phyloP scores from a whole-genome alignment of 2,113 vertebrate species.

The Himantopus leucocephalus region DNA sequence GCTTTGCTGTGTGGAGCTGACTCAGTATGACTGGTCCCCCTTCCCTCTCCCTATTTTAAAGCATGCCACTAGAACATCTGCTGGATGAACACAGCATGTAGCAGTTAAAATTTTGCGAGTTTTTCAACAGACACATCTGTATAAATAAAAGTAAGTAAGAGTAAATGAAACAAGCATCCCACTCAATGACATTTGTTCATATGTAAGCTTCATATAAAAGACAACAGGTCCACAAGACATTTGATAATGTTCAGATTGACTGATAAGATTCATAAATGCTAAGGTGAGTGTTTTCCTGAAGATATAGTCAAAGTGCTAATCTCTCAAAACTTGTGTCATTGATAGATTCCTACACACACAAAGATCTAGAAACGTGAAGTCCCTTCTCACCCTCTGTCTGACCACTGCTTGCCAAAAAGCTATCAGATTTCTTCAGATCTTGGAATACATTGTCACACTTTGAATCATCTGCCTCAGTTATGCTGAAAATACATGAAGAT shows the following conservation, averaged over 20 bases:
- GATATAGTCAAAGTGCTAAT: neutral
- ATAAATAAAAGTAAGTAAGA: neutral
- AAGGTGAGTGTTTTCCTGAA: neutral
- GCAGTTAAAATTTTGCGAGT: neutral
- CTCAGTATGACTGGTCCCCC: neutral
- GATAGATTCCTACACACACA: neutral
- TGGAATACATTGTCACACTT: neutral
- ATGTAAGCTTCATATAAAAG: neutral
- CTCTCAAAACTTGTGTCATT: neutral
- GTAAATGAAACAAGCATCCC: neutral
- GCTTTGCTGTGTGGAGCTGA: neutral
- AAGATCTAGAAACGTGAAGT: neutral
- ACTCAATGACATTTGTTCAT: neutral
- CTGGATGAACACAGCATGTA: neutral
- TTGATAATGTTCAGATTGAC: neutral
- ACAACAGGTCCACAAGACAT: neutral
- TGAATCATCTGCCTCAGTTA: neutral
- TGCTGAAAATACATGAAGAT: conserved; percentile 41
- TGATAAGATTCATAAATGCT: neutral
- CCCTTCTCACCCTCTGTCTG: conserved; percentile 33
- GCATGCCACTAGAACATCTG: neutral
- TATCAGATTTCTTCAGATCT: neutral
- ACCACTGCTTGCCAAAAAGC: neutral
- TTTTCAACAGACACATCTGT: neutral
- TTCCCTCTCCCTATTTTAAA: neutral